These are phyloP conservation scores for Chascanopsetta lugubris DNA, from an alignment of 2,113 vertebrate species.

Conservation along the genomic window DNA sequence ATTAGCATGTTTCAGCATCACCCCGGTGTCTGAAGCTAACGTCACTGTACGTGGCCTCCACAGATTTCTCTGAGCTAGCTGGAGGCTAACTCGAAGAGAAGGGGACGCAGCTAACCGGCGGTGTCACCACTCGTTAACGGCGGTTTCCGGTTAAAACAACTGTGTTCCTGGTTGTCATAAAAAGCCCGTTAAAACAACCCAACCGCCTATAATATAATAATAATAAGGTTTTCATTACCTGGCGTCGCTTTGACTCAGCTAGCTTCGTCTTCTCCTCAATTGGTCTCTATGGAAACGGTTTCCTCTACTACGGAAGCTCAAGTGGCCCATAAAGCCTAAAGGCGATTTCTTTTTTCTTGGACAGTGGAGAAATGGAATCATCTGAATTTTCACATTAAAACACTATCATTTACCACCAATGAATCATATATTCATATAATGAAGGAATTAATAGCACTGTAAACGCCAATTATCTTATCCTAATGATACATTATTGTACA, in stretches of 20 bases:
- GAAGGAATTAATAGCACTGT: too few species aligned
- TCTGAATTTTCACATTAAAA: too few species aligned
- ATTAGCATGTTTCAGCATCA: not conserved
- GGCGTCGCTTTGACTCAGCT: not conserved
- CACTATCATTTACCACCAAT: too few species aligned
- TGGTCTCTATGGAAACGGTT: constrained; percentile 64
- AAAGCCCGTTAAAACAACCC: too few species aligned
- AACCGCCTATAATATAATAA: too few species aligned
- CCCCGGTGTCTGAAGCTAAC: not conserved
- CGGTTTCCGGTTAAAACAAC: not conserved
- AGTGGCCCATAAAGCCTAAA: not conserved
- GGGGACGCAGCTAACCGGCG: constrained; percentile 9
- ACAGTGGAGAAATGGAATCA: too few species aligned
- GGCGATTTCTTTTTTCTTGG: not conserved
- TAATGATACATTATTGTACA: too few species aligned
- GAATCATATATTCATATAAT: too few species aligned
- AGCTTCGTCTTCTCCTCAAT: not conserved
- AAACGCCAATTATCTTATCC: too few species aligned
- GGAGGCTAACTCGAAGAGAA: not conserved
- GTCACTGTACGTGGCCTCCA: not conserved
- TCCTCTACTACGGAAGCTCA: constrained; percentile 39
- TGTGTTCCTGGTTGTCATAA: too few species aligned
- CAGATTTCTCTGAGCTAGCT: not conserved
- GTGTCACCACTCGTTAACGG: not conserved
- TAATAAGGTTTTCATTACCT: constrained; percentile 1